Evolutionary conservation across 2,113 vertebrate genomes (phyloP).

Genomic region (Anoura caudifer): DNA sequence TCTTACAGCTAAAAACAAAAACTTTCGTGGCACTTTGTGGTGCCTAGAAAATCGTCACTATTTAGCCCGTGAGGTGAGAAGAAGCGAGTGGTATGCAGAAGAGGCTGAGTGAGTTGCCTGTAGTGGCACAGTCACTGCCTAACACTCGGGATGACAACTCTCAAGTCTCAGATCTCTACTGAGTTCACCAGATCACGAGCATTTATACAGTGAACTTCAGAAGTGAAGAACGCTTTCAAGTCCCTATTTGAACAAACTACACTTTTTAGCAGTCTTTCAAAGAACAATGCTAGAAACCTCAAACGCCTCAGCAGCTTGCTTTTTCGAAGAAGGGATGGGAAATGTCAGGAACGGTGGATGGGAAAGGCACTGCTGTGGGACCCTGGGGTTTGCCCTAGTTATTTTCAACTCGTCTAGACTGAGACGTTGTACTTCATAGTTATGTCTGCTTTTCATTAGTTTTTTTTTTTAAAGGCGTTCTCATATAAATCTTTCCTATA

Average conservation of each 20-base stretch:
- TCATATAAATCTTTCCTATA: not conserved
- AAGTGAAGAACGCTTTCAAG: constrained; percentile 64
- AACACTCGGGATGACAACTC: constrained; percentile 39
- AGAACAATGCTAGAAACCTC: constrained; percentile 62
- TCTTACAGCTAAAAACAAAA: not conserved
- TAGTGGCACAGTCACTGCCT: constrained; percentile 51
- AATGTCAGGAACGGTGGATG: constrained; percentile 17
- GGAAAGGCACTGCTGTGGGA: not conserved
- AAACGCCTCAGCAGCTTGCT: constrained; percentile 51
- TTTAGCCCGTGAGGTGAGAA: not conserved
- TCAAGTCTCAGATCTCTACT: constrained; percentile 65
- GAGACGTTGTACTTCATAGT: not conserved
- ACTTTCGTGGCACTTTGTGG: not conserved
- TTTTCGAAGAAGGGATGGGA: constrained; percentile 58
- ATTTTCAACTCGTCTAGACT: constrained; percentile 52
- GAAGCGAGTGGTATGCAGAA: not conserved
- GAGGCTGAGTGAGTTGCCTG: constrained; percentile 41
- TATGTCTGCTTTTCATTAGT: constrained; percentile 24
- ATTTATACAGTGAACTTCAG: constrained; percentile 65
- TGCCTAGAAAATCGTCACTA: not conserved
- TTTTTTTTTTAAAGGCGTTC: not conserved
- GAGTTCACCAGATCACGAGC: constrained; percentile 63
- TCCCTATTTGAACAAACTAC: constrained; percentile 61
- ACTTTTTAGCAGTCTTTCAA: constrained; percentile 69
- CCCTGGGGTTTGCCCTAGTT: constrained; percentile 57